Evolutionary conservation across 1,140 invertebrate genomes (phyloP), one percentile per base, ranked within the genome.

Genomic region (Drosophila watanabei): DNA sequence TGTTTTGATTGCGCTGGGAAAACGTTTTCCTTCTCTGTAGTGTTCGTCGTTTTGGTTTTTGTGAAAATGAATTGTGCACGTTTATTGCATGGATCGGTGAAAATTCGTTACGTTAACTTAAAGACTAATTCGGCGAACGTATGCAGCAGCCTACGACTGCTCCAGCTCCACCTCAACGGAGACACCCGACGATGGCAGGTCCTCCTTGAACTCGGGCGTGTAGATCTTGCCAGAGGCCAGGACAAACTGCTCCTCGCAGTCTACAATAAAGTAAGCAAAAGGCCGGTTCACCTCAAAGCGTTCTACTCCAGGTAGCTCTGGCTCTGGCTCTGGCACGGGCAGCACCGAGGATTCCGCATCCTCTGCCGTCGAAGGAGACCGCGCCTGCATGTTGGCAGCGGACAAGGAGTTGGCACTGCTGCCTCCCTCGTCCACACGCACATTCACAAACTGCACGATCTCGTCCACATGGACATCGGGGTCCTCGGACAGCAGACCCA

Each of bases 241-340:
- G 3, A 96, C 94, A 9, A 96, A 93, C 33, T 95, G 94, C 56
- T 95, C 94, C 41, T 94, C 85, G 43, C 94, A 94, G 73, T 97
- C 95, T 16, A 95, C 82, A 32, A 97, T 95, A 81, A 95, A 95
- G 85, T 96, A 96, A 13, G 96, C 79, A 86, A 96, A 97, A 0
- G 96, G 96, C 76, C 94, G 95, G 66, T 96, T 94, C 4, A 95
- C 94, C 51, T 88, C 93, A 82, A 96, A 95, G 14, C 76, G 75
- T 75, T 93, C 71, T 83, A 93, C n/a, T 51, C 81, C 76, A 66
- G 93, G 49, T 54, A 76, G 46, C 62, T 82, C 69, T 66, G 85
- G 48, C 18, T 89, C 85, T 0, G 83, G 85, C 7, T 88, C 85
- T 0, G 85, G 85, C 6, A 81, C 81, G 0, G 85, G 84, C 35